phyloP scores from a whole-genome alignment of 2,888 invertebrate genomes.

The Choreutis nemorana region DNA sequence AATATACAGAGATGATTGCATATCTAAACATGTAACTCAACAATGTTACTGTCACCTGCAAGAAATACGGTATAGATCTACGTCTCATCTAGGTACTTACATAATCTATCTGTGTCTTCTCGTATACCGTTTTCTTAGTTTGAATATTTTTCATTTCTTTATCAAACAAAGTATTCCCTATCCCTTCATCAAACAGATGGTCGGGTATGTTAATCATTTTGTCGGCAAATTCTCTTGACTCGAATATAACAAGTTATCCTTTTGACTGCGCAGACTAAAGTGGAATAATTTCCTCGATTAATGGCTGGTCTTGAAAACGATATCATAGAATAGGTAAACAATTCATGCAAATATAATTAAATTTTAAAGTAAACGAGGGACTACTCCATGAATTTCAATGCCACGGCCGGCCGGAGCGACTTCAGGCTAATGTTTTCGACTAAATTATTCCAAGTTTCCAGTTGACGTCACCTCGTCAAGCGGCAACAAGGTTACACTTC shows the following conservation, averaged over 20 bases:
- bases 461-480: too few relatives aligned
- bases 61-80: too few relatives aligned
- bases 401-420: slow-evolving; percentile 15
- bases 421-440: slow-evolving; percentile 9
- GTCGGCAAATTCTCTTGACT: background rate
- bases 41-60: too few relatives aligned
- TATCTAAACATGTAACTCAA: too few relatives aligned
- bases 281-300: background rate
- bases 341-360: slow-evolving; percentile 44
- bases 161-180: slow-evolving; percentile 34
- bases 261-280: too few relatives aligned
- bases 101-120: slow-evolving; percentile 42
- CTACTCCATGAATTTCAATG: slow-evolving; percentile 42
- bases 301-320: slow-evolving; percentile 10
- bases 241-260: background rate
- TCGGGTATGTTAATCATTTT: slow-evolving; percentile 36
- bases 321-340: slow-evolving; percentile 37
- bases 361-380: slow-evolving; percentile 39
- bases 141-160: slow-evolving; percentile 48
- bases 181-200: slow-evolving; percentile 45
- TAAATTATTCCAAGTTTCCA: background rate
- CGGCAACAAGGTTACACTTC: too few relatives aligned
- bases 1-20: too few relatives aligned
- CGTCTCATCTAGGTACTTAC: slow-evolving; percentile 38
- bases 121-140: slow-evolving; percentile 27